Percentiles rank a stretch among this genome's conserved stretches.
Evolutionary conservation across 2,113 vertebrate species (phyloP).

Genomic region (Cynocephalus volans): DNA sequence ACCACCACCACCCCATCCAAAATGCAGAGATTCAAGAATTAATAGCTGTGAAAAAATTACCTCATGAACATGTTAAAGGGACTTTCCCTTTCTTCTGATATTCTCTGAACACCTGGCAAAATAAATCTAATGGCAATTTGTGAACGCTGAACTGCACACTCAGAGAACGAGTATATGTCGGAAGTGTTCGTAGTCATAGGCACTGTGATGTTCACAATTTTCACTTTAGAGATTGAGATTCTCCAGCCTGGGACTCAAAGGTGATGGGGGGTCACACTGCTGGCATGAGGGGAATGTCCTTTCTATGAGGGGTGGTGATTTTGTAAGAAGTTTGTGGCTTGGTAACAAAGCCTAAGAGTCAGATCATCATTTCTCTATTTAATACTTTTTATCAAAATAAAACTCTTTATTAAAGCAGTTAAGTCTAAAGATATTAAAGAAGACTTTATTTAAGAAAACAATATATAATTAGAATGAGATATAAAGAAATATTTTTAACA

Average conservation of each 20-base stretch:
- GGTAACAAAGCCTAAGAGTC: neutral
- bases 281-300: neutral
- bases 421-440: neutral
- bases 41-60: neutral
- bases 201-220: neutral
- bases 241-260: neutral
- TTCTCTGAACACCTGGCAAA: constrained; percentile 35
- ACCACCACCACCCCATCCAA: neutral
- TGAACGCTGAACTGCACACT: neutral
- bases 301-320: neutral
- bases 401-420: constrained; percentile 18
- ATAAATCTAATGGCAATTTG: neutral
- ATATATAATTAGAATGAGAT: neutral
- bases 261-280: neutral
- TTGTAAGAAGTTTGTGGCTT: constrained; percentile 45
- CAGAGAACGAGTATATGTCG: neutral
- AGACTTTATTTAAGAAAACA: constrained; percentile 51
- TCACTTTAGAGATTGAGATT: neutral
- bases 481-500: constrained; percentile 38
- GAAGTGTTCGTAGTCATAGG: neutral
- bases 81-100: constrained; percentile 2
- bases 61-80: neutral
- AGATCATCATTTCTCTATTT: constrained; percentile 26
- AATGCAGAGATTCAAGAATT: constrained; percentile 47
- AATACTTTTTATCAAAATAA: constrained; percentile 48